These are phyloP conservation scores for Hyles vespertilio DNA, from an alignment of 1,140 invertebrate species.

Conservation along the genomic window DNA sequence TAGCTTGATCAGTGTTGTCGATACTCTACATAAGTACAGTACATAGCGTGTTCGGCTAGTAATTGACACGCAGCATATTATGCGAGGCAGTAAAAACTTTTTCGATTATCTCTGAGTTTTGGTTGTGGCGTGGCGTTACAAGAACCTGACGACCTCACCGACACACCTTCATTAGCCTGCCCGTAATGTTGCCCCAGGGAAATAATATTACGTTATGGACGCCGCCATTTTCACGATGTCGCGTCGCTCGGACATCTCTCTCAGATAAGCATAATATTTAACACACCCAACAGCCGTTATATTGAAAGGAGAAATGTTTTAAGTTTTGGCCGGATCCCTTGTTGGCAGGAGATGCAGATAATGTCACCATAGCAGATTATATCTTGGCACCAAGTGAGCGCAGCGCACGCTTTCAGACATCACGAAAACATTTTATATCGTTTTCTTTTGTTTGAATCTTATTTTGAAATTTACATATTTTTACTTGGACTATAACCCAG, in stretches of 20 bases:
- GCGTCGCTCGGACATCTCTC: not conserved
- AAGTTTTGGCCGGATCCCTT: constrained; percentile 46
- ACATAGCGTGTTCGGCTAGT: too few relatives aligned
- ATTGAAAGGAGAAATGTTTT: constrained; percentile 43
- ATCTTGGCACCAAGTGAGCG: constrained; percentile 52
- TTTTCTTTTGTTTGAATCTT: constrained; percentile 17
- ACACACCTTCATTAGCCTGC: constrained; percentile 44
- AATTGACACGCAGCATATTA: not conserved
- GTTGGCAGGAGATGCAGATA: constrained; percentile 63
- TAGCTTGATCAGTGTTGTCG: too few relatives aligned
- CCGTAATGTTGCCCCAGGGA: constrained; percentile 37
- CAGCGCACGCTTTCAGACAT: constrained; percentile 39
- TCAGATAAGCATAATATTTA: constrained; percentile 3
- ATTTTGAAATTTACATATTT: constrained; percentile 20
- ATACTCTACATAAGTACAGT: not conserved
- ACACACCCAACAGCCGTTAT: constrained; percentile 2
- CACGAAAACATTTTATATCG: constrained; percentile 40
- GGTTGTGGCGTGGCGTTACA: constrained; percentile 7
- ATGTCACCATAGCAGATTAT: constrained; percentile 71
- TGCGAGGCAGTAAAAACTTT: constrained; percentile 2
- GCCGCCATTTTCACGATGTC: constrained; percentile 3
- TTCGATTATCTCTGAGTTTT: constrained; percentile 6
- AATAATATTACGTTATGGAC: constrained; percentile 27
- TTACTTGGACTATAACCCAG: too few relatives aligned
- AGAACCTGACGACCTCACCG: constrained; percentile 25